A percentile compares a stretch with the other conserved stretches of the same genome.
phyloP scores from a whole-genome alignment of 1,140 invertebrate genomes.

The Pseudomyrmex flavicornis region DNA sequence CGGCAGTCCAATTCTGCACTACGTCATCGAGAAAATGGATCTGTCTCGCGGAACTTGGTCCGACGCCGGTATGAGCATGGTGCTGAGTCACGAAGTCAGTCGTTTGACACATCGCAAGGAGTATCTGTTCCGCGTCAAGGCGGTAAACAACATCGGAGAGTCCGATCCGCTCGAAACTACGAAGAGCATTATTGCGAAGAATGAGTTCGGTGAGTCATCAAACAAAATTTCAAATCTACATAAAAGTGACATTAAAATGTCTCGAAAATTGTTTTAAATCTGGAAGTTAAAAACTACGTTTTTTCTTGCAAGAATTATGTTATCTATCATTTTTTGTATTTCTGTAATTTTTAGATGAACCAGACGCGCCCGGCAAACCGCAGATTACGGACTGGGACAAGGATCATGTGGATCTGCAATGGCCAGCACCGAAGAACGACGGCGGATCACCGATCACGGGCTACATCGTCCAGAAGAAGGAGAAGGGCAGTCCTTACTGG shows the following conservation, averaged over 20 bases:
- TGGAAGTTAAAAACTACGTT: background rate
- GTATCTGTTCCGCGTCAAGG: constrained; percentile 96
- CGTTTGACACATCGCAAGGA: constrained; percentile 96
- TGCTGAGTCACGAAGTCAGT: constrained; percentile 93
- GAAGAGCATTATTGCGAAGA: constrained; percentile 96
- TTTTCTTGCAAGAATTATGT: background rate
- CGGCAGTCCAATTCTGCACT: constrained; percentile 97
- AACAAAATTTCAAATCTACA: constrained; percentile 1
- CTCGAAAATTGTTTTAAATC: background rate
- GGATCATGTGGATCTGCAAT: constrained; percentile 96
- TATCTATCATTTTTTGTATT: background rate
- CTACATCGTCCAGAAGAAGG: constrained; percentile 98
- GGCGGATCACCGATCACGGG: constrained; percentile 96
- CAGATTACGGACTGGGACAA: constrained; percentile 95
- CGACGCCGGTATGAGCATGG: constrained; percentile 95
- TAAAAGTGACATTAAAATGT: background rate
- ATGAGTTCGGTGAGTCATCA: constrained; percentile 90
- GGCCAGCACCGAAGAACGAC: constrained; percentile 94
- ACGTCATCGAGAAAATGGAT: constrained; percentile 99
- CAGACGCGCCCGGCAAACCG: constrained; percentile 95
- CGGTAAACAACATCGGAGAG: constrained; percentile 97
- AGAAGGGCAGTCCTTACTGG: constrained; percentile 96
- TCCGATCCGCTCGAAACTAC: constrained; percentile 95
- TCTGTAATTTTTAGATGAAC: constrained; percentile 89
- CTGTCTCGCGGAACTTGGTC: constrained; percentile 97